Percentiles rank a stretch among this genome's conserved stretches.
These are phyloP conservation scores for Bombus difficillimus DNA, from an alignment of 1,140 invertebrate genomes.

Conservation along the genomic window DNA sequence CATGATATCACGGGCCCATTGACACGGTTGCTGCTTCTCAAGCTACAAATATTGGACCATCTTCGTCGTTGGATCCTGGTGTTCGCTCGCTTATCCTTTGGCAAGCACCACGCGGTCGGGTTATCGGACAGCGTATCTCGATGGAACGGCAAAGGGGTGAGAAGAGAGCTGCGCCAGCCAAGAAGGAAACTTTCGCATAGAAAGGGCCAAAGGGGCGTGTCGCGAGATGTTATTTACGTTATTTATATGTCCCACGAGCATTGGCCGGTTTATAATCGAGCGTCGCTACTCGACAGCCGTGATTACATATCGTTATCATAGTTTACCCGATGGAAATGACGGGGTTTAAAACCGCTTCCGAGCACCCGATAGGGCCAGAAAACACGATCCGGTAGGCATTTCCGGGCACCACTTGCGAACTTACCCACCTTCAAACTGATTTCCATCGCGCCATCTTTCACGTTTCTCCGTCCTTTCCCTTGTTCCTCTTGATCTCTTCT, in stretches of 20 bases:
- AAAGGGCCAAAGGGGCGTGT: constrained; percentile 30
- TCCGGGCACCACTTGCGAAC: constrained; percentile 47
- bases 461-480: not conserved
- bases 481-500: not conserved
- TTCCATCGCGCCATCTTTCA: constrained; percentile 12
- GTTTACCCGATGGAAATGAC: constrained; percentile 78
- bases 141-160: constrained; percentile 3
- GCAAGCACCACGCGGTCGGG: not conserved
- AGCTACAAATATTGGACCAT: constrained; percentile 6
- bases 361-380: constrained; percentile 55
- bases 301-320: constrained; percentile 80
- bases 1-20: not conserved
- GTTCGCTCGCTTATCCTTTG: not conserved
- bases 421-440: not conserved
- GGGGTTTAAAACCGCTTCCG: constrained; percentile 56
- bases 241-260: constrained; percentile 80
- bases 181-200: not conserved
- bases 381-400: constrained; percentile 27
- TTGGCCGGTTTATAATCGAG: constrained; percentile 77
- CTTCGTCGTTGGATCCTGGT: not conserved
- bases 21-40: not conserved
- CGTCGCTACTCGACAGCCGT: constrained; percentile 66
- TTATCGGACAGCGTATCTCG: constrained; percentile 56
- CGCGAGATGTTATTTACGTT: constrained; percentile 77
- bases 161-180: not conserved